Percentiles rank a stretch among this genome's conserved stretches.
Conservation (phyloP, 2,113 vertebrate genomes). For the Todiramphus saurophagus region DNA sequence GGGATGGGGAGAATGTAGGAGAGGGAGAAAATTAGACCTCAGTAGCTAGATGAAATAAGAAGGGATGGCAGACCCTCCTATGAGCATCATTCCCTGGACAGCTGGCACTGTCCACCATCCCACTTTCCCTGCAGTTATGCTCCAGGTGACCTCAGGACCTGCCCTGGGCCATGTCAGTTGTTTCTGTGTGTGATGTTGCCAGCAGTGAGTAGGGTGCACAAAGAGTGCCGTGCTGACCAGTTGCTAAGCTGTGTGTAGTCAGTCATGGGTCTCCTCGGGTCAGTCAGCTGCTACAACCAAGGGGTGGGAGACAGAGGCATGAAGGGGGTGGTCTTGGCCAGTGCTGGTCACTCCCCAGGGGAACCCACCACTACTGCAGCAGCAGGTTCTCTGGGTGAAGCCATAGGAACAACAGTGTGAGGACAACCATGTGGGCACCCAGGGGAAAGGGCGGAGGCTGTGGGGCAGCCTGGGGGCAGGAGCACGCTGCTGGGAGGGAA, state of each 20-base stretch:
- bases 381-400: neutral
- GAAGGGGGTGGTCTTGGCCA: neutral
- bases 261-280: rapidly evolving
- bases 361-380: neutral
- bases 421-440: neutral
- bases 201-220: rapidly evolving
- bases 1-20: neutral
- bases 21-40: neutral
- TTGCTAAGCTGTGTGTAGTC: neutral
- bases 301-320: rapidly evolving
- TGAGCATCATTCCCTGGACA: neutral
- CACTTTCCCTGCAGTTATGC: neutral
- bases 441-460: neutral
- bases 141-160: neutral
- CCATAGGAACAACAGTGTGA: neutral
- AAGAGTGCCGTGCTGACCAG: neutral
- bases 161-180: neutral
- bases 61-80: rapidly evolving
- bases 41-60: neutral
- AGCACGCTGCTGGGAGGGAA: neutral
- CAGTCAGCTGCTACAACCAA: neutral
- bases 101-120: neutral
- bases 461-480: neutral
- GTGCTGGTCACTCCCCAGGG: neutral
- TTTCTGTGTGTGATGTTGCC: neutral